Evolutionary conservation across 2,888 invertebrate species (phyloP), one percentile per base, ranked within the genome.

Genomic region (Tenthredo scrophulariae): DNA sequence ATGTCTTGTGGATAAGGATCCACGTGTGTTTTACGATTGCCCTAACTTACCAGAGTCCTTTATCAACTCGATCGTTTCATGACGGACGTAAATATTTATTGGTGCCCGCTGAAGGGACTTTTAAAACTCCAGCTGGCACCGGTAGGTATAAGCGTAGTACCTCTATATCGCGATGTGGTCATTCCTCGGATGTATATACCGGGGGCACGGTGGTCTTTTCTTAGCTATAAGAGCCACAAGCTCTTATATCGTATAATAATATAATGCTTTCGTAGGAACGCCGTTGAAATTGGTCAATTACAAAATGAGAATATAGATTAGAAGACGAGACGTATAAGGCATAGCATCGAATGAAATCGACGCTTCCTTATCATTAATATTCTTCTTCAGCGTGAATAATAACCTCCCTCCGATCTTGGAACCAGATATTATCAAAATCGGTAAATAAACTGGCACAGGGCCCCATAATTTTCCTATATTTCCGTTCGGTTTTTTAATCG

Each of bases 11-110:
- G 84, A 84, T 84, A 79, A 84, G 62, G 62, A 37, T 33, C 43
- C 33, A 40, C 46, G 26, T n/a, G 65, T 29, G 79, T 84, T 84
- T 84, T 84, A 84, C 84, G 84, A 79, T 84, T 43, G 10, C 40
- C 43, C 72, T 1, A 74, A 43, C 7, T 74, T 74, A 3, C n/a
- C 26, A 67, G 15, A 67, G 77, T 79, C 40, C 50, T 65, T 84
- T 84, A 84, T 84, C 84, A 80, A 84, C 62, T 84, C 77, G 79
- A 74, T 77, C 84, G 84, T 79, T 84, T 84, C 84, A 84, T 65
- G 84, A 84, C 79, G 33, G 84, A 65, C 62, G 43, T 62, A 84
- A 84, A 84, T 84, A 84, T 84, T 84, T 84, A 84, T 84, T 77
- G 72, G 79, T 79, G 37, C 22, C 67, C 65, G 67, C 62, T 72